Evolutionary conservation across 2,888 invertebrate species (phyloP), one percentile per base, ranked within the genome.

Genomic region (Ormia ochracea): DNA sequence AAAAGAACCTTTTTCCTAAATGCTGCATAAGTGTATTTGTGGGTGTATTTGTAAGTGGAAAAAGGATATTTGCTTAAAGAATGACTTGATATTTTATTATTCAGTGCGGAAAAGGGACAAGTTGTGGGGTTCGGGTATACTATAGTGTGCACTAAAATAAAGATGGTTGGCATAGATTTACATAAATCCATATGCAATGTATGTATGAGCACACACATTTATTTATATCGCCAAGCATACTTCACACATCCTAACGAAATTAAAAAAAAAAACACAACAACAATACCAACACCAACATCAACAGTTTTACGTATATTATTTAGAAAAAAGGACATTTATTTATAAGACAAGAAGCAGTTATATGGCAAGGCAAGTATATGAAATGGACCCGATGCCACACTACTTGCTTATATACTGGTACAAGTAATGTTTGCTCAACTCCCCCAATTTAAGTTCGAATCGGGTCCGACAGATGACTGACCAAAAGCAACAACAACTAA

Each of bases 111-210:
- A n/a, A 7, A 48, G 19, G 10, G 5, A 1, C 2, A n/a, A 26
- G 10, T 12, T 50, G 23, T 12, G 36, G 36, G 72, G 41, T 3
- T 43, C 38, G 23, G 54, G 54, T 36, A 41, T 4, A 28, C 6
- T 31, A 19, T 28, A 50, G 48, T 28, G 52, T 14, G 52, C 14
- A 36, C 19, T 52, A 54, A 52, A 73, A 50, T 73, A 68, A 77
- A 77, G 63, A 80, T 78, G 73, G 61, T 78, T 73, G 74, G 66
- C 69, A 80, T 79, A 82, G 87, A 88, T 87, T 87, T 87, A 87
- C 87, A 87, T 87, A 87, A 87, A 87, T 87, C 87, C 87, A 87
- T 88, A 87, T 87, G 87, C 84, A 87, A 68, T 78, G 73, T 61
- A 17, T 41, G 41, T 3, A 28, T 6, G 6, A 3, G 6, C 17